Evolutionary conservation across 2,888 invertebrate species (phyloP).

Genomic region (Sussaba pulchella): DNA sequence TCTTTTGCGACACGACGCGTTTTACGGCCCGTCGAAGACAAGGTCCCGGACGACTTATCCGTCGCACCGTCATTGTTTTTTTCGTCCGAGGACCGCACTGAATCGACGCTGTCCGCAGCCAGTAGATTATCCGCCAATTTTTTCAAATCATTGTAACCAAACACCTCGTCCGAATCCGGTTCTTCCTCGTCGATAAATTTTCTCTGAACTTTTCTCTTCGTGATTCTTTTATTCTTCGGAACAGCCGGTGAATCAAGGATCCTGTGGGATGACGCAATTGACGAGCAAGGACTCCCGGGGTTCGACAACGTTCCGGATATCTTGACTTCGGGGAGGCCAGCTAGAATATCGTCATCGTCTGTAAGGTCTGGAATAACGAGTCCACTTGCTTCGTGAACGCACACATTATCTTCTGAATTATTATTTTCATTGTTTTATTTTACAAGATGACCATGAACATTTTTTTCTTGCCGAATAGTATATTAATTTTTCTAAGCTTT

Average conservation of each 20-base stretch:
- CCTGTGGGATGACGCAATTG: constrained; percentile 40
- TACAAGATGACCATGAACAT: constrained; percentile 1
- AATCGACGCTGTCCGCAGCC: constrained; percentile 32
- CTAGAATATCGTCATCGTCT: constrained; percentile 74
- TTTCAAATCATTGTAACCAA: constrained; percentile 61
- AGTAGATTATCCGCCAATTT: constrained; percentile 58
- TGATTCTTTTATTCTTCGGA: constrained; percentile 16
- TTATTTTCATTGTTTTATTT: constrained; percentile 19
- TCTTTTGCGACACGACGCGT: neutral
- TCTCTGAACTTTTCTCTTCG: neutral
- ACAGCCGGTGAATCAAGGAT: constrained; percentile 28
- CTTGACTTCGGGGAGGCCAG: constrained; percentile 75
- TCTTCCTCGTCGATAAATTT: constrained; percentile 30
- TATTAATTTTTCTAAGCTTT: too few species aligned
- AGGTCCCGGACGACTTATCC: neutral
- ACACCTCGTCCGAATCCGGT: constrained; percentile 59
- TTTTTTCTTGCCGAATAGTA: too few species aligned
- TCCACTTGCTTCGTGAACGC: constrained; percentile 46
- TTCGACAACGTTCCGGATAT: constrained; percentile 74
- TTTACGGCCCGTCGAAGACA: neutral
- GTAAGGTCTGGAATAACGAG: constrained; percentile 31
- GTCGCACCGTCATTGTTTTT: neutral
- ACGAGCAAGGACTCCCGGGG: constrained; percentile 59
- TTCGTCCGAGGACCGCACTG: neutral
- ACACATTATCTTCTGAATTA: constrained; percentile 31